Base-by-base conservation (phyloP, 2,113 vertebrate species). In the Pungitius pungitius region DNA sequence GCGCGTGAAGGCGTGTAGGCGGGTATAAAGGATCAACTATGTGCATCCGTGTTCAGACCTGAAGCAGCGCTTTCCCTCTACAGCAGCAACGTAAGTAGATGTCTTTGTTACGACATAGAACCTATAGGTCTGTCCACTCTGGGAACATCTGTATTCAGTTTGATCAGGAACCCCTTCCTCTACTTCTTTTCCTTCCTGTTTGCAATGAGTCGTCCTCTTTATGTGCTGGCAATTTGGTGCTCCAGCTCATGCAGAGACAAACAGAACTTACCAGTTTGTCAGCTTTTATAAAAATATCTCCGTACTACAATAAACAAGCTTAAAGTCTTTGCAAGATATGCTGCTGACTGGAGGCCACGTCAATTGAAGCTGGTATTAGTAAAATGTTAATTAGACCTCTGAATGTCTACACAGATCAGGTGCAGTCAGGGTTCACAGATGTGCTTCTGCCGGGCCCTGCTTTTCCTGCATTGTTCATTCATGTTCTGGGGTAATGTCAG, bases 21-120 rank as follows among this genome's bases (percentile, higher is more conserved):
- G 47, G n/a, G 7, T 64, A 79, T 61, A 64, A 85, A 83, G 51
- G 52, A 11, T 18, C 2, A 77, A 39, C 43, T 35, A 71, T 78
- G 69, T 77, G 1, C n/a, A 3, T 9, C 65, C 84, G 0, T 71
- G 85, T 74, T 79, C 69, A 87, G 77, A 91, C 91, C 74, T 72
- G 89, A 88, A 35, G 0, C 8, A 30, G 76, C 63, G 35, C 80
- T 6, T 60, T 54, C n/a, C 47, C 26, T 63, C 4, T 22, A 61
- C 66, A 62, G 49, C 52, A 40, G 0, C 59, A 79, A 86, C 87
- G 89, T 89, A 85, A 9, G 86, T 18, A 5, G 0, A 51, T 54
- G 42, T 59, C 26, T 56, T 7, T 35, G 20, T 20, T 30, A 24
- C 1, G 7, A 18, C 17, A n/a, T n/a, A 37, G 27, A 26, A 17